Evolutionary conservation across 2,113 vertebrate genomes (phyloP).

Genomic region (Bubo scandiacus): DNA sequence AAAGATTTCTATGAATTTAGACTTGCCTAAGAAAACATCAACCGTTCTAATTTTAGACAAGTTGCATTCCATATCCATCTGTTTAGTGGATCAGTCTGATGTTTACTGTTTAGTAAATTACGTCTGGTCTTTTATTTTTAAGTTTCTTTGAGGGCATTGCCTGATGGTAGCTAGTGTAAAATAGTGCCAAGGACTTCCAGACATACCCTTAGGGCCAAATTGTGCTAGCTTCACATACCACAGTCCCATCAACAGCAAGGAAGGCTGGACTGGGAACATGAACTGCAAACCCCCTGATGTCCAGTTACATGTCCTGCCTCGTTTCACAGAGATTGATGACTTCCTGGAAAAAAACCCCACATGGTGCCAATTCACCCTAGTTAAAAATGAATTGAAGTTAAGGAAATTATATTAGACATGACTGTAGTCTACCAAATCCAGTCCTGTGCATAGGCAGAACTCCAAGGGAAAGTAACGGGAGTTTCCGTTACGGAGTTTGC

Average conservation of each 20-base stretch:
- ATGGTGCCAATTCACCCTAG: not conserved
- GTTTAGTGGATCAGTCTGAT: conserved; percentile 21
- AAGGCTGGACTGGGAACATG: not conserved
- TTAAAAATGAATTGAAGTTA: not conserved
- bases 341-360: not conserved
- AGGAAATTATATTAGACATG: not conserved
- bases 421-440: not conserved
- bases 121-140: not conserved
- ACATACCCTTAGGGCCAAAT: not conserved
- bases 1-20: conserved; percentile 17
- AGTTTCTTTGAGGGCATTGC: not conserved
- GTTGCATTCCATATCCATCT: conserved; percentile 28
- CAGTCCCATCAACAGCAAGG: not conserved
- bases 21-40: conserved; percentile 43
- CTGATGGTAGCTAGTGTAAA: not conserved
- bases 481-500: not conserved
- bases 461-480: not conserved
- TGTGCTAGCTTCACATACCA: not conserved
- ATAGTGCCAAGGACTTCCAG: not conserved
- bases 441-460: not conserved
- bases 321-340: conserved; percentile 1
- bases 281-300: not conserved
- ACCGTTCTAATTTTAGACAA: conserved; percentile 23
- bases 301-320: not conserved
- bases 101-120: conserved; percentile 10